Base-by-base conservation (phyloP, 2,797 vertebrate genomes). In the Pyrrhura leucotis region DNA sequence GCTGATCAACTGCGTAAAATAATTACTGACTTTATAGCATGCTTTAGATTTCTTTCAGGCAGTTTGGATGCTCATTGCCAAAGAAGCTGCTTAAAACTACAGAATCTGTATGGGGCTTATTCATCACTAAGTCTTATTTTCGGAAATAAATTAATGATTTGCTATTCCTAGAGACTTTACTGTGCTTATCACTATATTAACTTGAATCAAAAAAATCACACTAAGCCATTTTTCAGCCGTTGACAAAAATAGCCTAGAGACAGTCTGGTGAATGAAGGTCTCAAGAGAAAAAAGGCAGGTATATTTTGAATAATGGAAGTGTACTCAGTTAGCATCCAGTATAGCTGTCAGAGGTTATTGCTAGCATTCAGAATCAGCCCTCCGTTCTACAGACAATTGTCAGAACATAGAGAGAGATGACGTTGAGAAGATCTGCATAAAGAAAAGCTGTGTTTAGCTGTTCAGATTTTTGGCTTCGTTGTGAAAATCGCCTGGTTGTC, bases 91-190 rank as follows among this genome's bases (percentile, higher is more conserved):
- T 96, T 96, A 94, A 88, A 97, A 96, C 92, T 92, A 66, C 47
- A 87, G 91, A 96, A 95, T 85, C 85, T 93, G 95, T 97, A 68
- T 68, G 95, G 85, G 92, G 80, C 73, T 97, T 97, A 96, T 95
- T 97, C 91, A 96, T 96, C 85, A 74, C 94, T 83, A 97, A 97
- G 92, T 95, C 96, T 97, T 97, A 95, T 97, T 97, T 97, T 97
- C 93, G 79, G 93, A 96, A 94, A 86, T 97, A 97, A 98, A 98
- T 98, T 97, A 98, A 98, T 97, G 97, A 97, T 97, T 94, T 98
- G 94, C 58, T 98, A 96, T 97, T 98, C 84, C 90, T 95, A 89
- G 83, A 89, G 95, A 96, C 68, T 97, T 97, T 95, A 94, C 84
- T 93, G 63, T 96, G 92, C 96, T 98, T 98, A 98, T 97, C 97